Percentiles rank a stretch among this genome's conserved stretches.
These are phyloP conservation scores for Cotesia typhae DNA, from an alignment of 1,140 invertebrate species.

Conservation along the genomic window DNA sequence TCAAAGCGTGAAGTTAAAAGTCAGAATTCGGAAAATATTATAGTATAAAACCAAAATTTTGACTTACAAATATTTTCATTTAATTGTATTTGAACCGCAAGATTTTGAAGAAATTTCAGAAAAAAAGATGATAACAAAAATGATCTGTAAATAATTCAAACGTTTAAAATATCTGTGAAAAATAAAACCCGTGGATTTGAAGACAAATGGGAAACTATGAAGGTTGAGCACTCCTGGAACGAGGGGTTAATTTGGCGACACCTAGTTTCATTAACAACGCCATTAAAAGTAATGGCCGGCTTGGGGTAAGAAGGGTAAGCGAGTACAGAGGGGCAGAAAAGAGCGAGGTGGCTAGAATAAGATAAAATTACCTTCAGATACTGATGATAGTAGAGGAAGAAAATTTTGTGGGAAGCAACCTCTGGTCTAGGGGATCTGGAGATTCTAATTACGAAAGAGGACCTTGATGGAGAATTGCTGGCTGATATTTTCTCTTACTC, in stretches of 20 bases:
- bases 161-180: constrained; percentile 11
- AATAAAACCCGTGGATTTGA: constrained; percentile 29
- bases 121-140: no score
- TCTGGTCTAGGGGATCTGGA: constrained; percentile 48
- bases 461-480: constrained; percentile 44
- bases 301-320: constrained; percentile 50
- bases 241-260: constrained; percentile 65
- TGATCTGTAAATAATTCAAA: no score
- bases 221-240: constrained; percentile 61
- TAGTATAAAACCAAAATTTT: no score
- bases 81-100: no score
- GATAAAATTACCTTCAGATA: not conserved
- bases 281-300: constrained; percentile 65
- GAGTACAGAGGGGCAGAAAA: constrained; percentile 10
- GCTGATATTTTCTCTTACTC: constrained; percentile 6
- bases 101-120: no score
- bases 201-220: constrained; percentile 7
- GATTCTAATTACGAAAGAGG: constrained; percentile 60
- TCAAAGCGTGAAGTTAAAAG: no score
- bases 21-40: no score
- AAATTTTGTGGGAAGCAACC: constrained; percentile 13
- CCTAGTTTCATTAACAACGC: constrained; percentile 67
- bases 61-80: no score
- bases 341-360: not conserved
- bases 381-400: not conserved